Base-by-base conservation (phyloP, 1,140 invertebrate genomes). In the Parapsyche elsis region DNA sequence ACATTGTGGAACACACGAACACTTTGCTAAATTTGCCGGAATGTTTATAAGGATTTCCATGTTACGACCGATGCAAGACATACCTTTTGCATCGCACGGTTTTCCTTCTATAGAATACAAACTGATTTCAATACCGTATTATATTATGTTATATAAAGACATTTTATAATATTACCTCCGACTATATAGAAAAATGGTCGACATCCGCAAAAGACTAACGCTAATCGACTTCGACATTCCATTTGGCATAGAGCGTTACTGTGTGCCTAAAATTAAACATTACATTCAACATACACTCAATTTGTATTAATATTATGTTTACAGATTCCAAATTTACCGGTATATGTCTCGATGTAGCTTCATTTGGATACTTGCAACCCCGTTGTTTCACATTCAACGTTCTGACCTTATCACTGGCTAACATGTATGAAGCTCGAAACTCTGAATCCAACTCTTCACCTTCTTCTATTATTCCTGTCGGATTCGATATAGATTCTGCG, bases 221-320 rank as follows among this genome's bases (percentile, higher is more conserved):
- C 88, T 86, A 91, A 85, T 26, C 86, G 85, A 77, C 87, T 89
- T 10, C 90, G 84, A 82, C 90, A 92, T 44, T 88, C 84, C 86
- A 90, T 90, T 80, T 90, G 89, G 76, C 90, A 92, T 1, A 91
- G 85, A n/a, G 88, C 87, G 24, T 88, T 89, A 76, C 90, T 91
- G 80, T 91, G 91, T 2, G 88, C 87, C 88, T 89, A 2, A 0
- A 67, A 67, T 24, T 67, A 81, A 5, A 80, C 84, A 71, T 10
- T 44, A 0, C 71, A 78, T 14, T 10, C 4, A 67, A 67, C 21
- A 7, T 21, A 4, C 21, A 12, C 24, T 67, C 24, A 67, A 7
- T 67, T 67, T 67, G 14, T 23, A 5, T 19, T 67, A n/a, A n/a
- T n/a, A n/a, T n/a, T n/a, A n/a, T 16, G 19, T 67, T 23, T 67